Conservation (phyloP, 2,113 vertebrate species). For the Parus major region DNA sequence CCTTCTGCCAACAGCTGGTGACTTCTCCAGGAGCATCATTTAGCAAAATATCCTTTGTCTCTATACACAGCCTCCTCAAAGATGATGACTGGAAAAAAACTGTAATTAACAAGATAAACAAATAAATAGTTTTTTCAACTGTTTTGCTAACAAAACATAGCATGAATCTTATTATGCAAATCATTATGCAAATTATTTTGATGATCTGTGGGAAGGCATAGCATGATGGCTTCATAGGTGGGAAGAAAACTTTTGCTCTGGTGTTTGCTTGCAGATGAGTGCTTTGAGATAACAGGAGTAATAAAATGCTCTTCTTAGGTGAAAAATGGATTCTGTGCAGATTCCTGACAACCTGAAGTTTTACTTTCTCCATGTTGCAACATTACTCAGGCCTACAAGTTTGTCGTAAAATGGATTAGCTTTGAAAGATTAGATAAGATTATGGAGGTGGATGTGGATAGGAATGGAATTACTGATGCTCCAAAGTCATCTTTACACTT, state of each 20-base stretch:
- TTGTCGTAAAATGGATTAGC: background rate
- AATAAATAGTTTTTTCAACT: background rate
- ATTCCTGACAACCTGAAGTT: background rate
- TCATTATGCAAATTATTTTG: background rate
- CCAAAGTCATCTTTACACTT: slow-evolving; percentile 9
- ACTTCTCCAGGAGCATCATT: background rate
- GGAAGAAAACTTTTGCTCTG: background rate
- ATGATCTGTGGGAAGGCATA: background rate
- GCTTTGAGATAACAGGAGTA: slow-evolving; percentile 23
- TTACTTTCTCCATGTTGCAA: slow-evolving; percentile 5
- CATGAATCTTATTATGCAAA: background rate
- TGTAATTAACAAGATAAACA: background rate
- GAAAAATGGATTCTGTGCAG: background rate
- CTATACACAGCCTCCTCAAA: background rate
- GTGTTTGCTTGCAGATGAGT: background rate
- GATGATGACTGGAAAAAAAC: background rate
- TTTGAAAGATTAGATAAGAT: slow-evolving; percentile 28
- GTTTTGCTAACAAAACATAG: background rate
- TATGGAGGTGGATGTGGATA: background rate
- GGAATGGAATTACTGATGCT: background rate
- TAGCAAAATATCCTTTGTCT: background rate
- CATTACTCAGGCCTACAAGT: background rate
- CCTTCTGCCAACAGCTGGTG: background rate
- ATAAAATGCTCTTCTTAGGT: background rate
- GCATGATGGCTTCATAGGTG: background rate